Evolutionary conservation across 2,888 invertebrate genomes (phyloP).

Genomic region (Erebia palarica): DNA sequence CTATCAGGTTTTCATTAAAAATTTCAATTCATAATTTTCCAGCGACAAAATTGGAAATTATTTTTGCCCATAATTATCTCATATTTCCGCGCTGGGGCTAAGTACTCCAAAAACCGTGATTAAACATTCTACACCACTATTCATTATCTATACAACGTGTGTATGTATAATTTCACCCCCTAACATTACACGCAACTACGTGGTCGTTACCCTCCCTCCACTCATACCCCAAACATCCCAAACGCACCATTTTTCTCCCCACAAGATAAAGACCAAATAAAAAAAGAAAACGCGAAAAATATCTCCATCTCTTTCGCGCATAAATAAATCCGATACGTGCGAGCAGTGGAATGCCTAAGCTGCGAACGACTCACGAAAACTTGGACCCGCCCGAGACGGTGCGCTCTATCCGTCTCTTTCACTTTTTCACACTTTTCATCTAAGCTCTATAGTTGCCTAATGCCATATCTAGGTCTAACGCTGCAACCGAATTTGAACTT

Average conservation of each 20-base stretch:
- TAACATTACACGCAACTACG: conserved; percentile 76
- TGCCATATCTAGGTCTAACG: conserved; percentile 39
- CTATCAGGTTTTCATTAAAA: conserved; percentile 51
- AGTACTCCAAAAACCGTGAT: conserved; percentile 77
- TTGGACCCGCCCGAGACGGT: conserved; percentile 81
- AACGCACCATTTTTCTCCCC: conserved; percentile 78
- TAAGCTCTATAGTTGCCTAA: conserved; percentile 45
- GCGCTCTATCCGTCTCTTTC: conserved; percentile 81
- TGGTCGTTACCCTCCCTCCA: conserved; percentile 57
- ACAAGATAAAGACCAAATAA: conserved; percentile 81
- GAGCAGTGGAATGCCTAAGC: conserved; percentile 74
- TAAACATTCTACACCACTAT: conserved; percentile 79
- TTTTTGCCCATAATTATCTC: conserved; percentile 74
- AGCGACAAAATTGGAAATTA: conserved; percentile 66
- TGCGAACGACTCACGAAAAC: conserved; percentile 81
- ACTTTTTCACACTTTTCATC: conserved; percentile 82
- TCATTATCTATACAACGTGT: conserved; percentile 70
- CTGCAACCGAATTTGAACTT: conserved; percentile 41
- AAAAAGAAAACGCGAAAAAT: conserved; percentile 82
- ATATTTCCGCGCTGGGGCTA: conserved; percentile 67
- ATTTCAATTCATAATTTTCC: conserved; percentile 56
- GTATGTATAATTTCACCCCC: conserved; percentile 59
- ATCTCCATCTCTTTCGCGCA: conserved; percentile 65
- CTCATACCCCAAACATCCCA: conserved; percentile 53
- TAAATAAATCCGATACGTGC: conserved; percentile 49